Evolutionary conservation across 2,113 vertebrate species (phyloP), one percentile per base, ranked within the genome.

Genomic region (Atractosteus spatula): DNA sequence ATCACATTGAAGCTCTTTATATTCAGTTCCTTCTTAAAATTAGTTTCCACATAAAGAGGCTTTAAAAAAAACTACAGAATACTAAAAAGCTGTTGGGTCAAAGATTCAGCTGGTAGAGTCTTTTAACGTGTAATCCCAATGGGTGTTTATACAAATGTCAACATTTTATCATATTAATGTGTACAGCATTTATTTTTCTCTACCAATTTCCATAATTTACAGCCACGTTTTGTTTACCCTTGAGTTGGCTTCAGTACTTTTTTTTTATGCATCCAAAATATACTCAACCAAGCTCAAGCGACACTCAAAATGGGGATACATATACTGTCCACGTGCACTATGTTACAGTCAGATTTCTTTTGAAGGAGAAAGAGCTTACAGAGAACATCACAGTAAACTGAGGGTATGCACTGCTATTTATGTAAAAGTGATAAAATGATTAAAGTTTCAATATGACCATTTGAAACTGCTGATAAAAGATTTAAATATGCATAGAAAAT

Each of bases 191-290:
- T 68, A 45, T 55, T 68, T n/a, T 68, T 68, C 12, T 7, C 66
- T 54, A 16, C 3, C 47, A 5, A 51, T 51, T 51, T 51, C 10
- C 47, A 51, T 7, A 51, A 51, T 51, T 5, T 51, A 51, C 5
- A 5, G 5, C 47, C 47, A 47, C 14, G 41, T 54, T 68, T 41
- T 68, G 66, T 55, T 66, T 68, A 68, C 66, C 16, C 47, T 55
- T 54, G 47, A 51, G 45, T 47, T 4, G 43, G 64, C 64, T 54
- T 55, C 72, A 68, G 59, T 68, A 42, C 8, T 66, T 73, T 13
- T 59, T 51, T 41, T 41, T 57, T 56, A 43, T 57, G 41, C 54
- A 44, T 42, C n/a, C 13, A 17, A 61, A 11, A 13, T 41, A 59
- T 68, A n/a, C 61, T 62, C 44, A 51, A n/a, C 44, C 17, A 17